Base-by-base conservation (phyloP, 2,888 invertebrate genomes). In the Caenorhabditis drosophilae region DNA sequence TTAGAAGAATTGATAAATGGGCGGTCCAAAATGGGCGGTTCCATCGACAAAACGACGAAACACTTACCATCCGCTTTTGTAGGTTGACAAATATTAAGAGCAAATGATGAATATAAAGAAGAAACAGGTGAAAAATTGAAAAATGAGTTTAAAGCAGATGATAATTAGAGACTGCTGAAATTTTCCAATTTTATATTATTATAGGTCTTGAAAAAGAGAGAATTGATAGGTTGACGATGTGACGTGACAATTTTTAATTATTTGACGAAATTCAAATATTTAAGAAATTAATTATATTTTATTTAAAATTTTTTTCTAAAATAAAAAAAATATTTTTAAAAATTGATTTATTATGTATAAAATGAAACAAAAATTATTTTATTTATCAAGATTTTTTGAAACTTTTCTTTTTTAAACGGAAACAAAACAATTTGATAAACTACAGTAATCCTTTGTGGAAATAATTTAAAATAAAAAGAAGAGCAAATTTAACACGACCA, bases 91-190 rank as follows among this genome's bases (percentile, higher is more conserved):
- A n/a, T n/a, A n/a, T n/a, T n/a, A n/a, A n/a, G n/a, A n/a, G n/a
- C n/a, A n/a, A n/a, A n/a, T n/a, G n/a, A n/a, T n/a, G n/a, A n/a
- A n/a, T n/a, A 48, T 23, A 16, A 47, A 20, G 34, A 34, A 23
- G 25, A 48, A 35, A 25, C 35, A 31, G 25, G 31, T 31, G n/a
- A 51, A 25, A 49, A 49, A 18, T 26, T 7, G 31, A 22, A 31
- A 35, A 38, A 47, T 35, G 22, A 34, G 50, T 54, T 49, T 50
- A 47, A 35, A 60, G 46, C 50, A 46, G 53, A 35, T 49, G 48
- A 49, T 48, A 38, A 34, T 31, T 27, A 25, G 27, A 46, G 42
- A 51, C 42, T 20, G 42, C 35, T 26, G 18, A 46, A 48, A 45
- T 35, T n/a, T n/a, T n/a, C n/a, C n/a, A n/a, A n/a, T n/a, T n/a